Base-by-base conservation (phyloP, 1,140 invertebrate genomes). In the Battus philenor region DNA sequence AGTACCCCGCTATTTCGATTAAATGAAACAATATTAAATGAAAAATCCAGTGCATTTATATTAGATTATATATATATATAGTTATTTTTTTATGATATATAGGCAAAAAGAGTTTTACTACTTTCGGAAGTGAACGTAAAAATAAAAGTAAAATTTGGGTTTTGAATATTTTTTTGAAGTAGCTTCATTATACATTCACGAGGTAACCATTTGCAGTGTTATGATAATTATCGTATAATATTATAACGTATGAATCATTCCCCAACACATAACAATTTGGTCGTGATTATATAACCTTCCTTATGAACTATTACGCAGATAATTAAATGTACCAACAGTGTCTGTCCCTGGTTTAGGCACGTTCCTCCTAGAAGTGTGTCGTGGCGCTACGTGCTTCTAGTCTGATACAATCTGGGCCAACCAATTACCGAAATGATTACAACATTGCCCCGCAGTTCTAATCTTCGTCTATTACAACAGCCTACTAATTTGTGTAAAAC, bases 311-410 rank as follows among this genome's bases (percentile, higher is more conserved):
- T 39, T n/a, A 15, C n/a, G 8, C 11, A 41, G 38, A 50, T 16
- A 50, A 29, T 29, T 16, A 34, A 43, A 43, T 59, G 36, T 36
- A 39, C 24, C 33, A 46, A 47, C 26, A 44, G 27, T 20, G 39
- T 12, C 50, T 50, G 47, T 41, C 49, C 30, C 36, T 53, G 53
- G 51, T 56, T 56, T 59, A 63, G 54, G 59, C 70, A 74, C 65
- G 70, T 74, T 61, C 48, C 7, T 16, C 32, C 13, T 5, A 57
- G 56, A 51, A 68, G 29, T 46, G 50, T 58, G 60, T 60, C 65
- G 51, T 44, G 47, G 47, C 31, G 44, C 45, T 64, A 72, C 68
- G 71, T 75, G 71, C 56, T 41, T 24, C 32, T 29, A 51, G 54
- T 24, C 10, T 34, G 22, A 44, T 50, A 46, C 44, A 50, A 72